These are phyloP conservation scores for Notoglanidium macrostoma DNA, from an alignment of 2,797 vertebrate genomes.

Conservation along the genomic window DNA sequence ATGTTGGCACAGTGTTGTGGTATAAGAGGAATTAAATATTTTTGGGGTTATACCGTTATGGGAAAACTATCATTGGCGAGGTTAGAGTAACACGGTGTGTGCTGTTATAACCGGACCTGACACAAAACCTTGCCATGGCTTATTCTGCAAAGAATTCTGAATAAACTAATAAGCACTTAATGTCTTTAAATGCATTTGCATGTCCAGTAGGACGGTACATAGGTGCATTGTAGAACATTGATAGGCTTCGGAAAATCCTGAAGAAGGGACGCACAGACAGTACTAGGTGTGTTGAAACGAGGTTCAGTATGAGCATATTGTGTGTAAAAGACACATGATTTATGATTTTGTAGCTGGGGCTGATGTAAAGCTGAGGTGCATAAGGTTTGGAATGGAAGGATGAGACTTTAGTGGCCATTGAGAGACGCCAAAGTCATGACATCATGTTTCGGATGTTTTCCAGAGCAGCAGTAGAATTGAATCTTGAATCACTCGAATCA, in stretches of 20 bases:
- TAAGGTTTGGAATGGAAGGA: not conserved
- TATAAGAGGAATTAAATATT: not conserved
- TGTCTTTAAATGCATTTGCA: not conserved
- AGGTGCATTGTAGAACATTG: not conserved
- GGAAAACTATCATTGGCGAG: not conserved
- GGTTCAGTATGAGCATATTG: not conserved
- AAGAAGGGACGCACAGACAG: not conserved
- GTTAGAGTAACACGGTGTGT: not conserved
- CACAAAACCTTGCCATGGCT: not conserved
- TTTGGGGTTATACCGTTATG: not conserved
- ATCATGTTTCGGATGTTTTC: not conserved
- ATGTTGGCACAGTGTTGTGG: not conserved
- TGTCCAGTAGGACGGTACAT: not conserved
- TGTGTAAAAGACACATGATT: not conserved
- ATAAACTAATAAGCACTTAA: not conserved
- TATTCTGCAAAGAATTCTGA: not conserved
- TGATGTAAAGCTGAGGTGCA: not conserved
- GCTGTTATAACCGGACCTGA: not conserved
- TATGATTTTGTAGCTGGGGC: not conserved
- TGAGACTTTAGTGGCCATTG: not conserved
- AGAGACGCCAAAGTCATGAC: not conserved
- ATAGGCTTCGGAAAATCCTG: constrained; percentile 4
- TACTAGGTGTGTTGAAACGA: not conserved
- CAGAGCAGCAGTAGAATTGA: not conserved
- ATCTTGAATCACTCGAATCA: not conserved